Percentiles rank a stretch among this genome's conserved stretches.
These are phyloP conservation scores for Steatornis caripensis DNA, from an alignment of 2,113 vertebrate species.

Conservation along the genomic window DNA sequence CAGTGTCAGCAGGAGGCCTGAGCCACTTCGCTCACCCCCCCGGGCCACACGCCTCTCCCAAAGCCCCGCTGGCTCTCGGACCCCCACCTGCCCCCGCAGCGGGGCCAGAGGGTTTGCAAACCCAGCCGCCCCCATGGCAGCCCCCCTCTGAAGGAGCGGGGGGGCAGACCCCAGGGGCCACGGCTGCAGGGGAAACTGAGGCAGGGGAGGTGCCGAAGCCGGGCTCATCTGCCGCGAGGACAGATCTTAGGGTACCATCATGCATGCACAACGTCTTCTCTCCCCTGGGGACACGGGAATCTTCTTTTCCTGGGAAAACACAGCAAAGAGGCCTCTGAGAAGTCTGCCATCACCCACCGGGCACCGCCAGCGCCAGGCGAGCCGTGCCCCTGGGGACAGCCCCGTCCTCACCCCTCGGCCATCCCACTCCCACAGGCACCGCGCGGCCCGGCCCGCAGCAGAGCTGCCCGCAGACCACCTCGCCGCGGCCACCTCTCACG, in stretches of 20 bases:
- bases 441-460: too few relatives aligned
- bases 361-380: not conserved
- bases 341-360: not conserved
- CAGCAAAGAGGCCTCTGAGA: not conserved
- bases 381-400: not conserved
- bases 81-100: not conserved
- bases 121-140: not conserved
- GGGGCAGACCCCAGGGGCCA: too few relatives aligned
- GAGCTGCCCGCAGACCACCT: not conserved
- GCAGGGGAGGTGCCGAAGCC: not conserved
- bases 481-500: rapidly evolving
- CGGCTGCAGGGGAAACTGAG: not conserved
- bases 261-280: not conserved
- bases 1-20: not conserved
- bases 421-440: not conserved
- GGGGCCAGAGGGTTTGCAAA: not conserved
- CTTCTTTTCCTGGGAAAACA: slow-evolving; percentile 26
- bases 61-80: not conserved
- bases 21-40: not conserved
- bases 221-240: not conserved
- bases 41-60: not conserved
- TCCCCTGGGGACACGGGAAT: rapidly evolving
- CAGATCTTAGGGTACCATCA: not conserved
- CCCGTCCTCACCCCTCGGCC: not conserved
- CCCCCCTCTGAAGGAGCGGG: rapidly evolving